These are phyloP conservation scores for Xiphophorus birchmanni DNA, from an alignment of 2,797 vertebrate species.

Conservation along the genomic window DNA sequence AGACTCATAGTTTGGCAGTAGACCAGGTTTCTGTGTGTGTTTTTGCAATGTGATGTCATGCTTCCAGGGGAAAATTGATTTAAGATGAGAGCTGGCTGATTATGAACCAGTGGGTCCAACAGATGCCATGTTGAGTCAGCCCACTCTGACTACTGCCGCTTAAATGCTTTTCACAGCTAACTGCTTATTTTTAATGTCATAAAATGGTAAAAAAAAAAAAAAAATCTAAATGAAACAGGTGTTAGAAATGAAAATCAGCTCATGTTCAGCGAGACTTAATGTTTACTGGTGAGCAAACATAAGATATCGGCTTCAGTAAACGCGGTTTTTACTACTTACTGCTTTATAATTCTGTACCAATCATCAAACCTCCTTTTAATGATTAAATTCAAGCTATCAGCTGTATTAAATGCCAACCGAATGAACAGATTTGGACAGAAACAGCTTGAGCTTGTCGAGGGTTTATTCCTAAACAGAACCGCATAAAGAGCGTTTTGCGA, in stretches of 20 bases:
- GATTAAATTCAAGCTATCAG: background rate
- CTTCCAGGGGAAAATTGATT: background rate
- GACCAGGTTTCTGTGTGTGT: background rate
- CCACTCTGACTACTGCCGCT: background rate
- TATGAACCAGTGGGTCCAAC: background rate
- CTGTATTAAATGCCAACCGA: too few species aligned
- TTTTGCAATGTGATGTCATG: constrained; percentile 4
- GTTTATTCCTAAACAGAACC: too few species aligned
- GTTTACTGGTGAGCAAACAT: background rate
- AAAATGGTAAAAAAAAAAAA: background rate
- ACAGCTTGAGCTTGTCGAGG: too few species aligned
- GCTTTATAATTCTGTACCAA: background rate
- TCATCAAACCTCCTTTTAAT: background rate
- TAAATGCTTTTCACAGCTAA: background rate
- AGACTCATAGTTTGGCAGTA: background rate
- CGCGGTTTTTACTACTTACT: background rate
- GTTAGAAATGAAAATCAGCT: background rate
- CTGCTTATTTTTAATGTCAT: background rate
- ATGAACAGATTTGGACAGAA: too few species aligned
- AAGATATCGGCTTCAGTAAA: background rate
- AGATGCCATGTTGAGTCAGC: background rate
- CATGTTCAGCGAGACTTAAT: background rate
- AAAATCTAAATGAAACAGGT: background rate
- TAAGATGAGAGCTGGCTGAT: background rate
- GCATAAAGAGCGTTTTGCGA: too few species aligned